These are phyloP conservation scores for Petrocephalus microphthalmus DNA, from an alignment of 2,113 vertebrate species.

Conservation along the genomic window DNA sequence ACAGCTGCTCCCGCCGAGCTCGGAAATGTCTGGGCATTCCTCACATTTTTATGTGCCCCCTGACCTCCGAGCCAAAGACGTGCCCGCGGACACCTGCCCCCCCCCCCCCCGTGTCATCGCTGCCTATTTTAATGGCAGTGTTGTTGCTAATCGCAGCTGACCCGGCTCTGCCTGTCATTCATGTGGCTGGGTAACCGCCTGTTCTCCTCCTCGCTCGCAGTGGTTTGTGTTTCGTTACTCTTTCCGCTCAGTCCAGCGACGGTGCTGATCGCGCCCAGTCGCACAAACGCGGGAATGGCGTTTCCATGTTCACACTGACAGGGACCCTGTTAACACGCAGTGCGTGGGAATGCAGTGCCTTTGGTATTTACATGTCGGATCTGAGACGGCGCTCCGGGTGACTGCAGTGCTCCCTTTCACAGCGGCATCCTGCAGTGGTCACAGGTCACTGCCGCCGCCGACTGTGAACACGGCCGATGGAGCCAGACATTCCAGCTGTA, in stretches of 20 bases:
- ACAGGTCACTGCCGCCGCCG: neutral
- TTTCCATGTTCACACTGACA: neutral
- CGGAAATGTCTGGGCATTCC: neutral
- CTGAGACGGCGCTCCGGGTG: neutral
- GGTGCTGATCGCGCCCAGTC: neutral
- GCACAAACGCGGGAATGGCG: neutral
- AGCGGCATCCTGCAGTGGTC: neutral
- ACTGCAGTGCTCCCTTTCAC: neutral
- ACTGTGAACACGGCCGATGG: neutral
- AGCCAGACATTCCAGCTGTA: neutral
- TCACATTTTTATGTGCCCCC: neutral
- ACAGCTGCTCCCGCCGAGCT: neutral
- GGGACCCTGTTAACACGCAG: too few relatives aligned
- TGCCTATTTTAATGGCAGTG: neutral
- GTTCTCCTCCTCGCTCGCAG: neutral
- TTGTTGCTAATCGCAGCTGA: neutral
- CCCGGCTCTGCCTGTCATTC: neutral
- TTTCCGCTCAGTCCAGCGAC: neutral
- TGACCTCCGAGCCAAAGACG: neutral
- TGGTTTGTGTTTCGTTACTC: neutral
- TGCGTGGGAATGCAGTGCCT: neutral
- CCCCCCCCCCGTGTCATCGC: neutral
- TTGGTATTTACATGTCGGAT: neutral
- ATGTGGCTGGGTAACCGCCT: neutral
- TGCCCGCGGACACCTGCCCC: neutral